Conservation (phyloP, 2,113 vertebrate genomes). For the Cinclus mexicanus region DNA sequence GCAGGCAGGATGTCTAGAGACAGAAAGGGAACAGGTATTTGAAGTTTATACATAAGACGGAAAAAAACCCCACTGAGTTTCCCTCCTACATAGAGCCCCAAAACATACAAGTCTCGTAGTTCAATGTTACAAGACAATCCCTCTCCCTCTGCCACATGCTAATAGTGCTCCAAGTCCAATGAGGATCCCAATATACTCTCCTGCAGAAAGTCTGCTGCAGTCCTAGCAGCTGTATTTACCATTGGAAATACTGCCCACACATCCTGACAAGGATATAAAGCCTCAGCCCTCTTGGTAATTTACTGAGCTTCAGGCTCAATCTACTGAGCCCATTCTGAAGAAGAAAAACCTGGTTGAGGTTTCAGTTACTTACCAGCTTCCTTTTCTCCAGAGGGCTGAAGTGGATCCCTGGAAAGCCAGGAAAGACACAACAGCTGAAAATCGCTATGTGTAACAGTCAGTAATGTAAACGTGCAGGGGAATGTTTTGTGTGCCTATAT, state of each 20-base stretch:
- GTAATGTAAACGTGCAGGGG: not conserved
- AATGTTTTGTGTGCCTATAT: not conserved
- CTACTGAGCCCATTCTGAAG: not conserved
- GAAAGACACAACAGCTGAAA: not conserved
- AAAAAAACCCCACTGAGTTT: not conserved
- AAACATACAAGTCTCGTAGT: fast-evolving
- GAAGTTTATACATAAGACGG: not conserved
- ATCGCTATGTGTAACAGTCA: not conserved
- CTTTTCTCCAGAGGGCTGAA: not conserved
- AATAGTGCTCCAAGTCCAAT: not conserved
- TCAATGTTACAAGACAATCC: not conserved
- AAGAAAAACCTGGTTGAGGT: not conserved
- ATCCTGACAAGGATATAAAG: not conserved
- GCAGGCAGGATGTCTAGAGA: not conserved
- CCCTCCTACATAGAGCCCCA: not conserved
- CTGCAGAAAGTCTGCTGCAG: not conserved
- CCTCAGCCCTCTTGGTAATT: not conserved
- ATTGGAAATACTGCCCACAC: not conserved
- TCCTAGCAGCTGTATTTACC: constrained; percentile 19
- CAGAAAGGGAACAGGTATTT: not conserved
- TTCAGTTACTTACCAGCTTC: not conserved
- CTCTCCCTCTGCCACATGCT: not conserved
- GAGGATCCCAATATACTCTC: not conserved
- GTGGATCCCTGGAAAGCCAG: not conserved
- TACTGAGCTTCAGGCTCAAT: not conserved